A percentile compares a stretch with the other conserved stretches of the same genome.
Conservation (phyloP, 2,797 vertebrate genomes). For the Phoebastria nigripes region DNA sequence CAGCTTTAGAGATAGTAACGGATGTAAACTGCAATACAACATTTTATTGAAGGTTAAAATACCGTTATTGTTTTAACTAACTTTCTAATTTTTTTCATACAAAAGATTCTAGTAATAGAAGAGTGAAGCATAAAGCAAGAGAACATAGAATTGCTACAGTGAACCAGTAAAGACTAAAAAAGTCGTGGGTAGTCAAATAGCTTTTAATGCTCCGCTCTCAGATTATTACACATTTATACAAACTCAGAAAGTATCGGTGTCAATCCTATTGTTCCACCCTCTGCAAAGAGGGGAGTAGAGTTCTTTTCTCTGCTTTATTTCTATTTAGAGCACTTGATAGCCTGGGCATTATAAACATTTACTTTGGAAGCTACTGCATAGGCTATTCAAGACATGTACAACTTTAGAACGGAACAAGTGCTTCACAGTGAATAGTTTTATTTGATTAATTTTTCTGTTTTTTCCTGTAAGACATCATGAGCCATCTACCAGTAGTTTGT, state of each 20-base stretch:
- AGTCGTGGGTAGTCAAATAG: neutral
- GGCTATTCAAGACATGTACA: neutral
- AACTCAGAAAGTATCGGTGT: neutral
- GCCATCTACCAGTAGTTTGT: neutral
- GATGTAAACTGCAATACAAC: neutral
- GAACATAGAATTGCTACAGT: neutral
- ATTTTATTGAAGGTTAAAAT: neutral
- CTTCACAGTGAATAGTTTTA: neutral
- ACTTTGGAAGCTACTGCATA: neutral
- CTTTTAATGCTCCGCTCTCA: neutral
- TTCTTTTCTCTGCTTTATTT: neutral
- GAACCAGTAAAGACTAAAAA: neutral
- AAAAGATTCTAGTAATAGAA: neutral
- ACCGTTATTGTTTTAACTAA: neutral
- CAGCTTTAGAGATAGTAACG: neutral
- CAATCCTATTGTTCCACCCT: neutral
- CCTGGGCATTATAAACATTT: neutral
- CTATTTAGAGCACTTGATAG: neutral
- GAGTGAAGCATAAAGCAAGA: neutral
- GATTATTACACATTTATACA: neutral
- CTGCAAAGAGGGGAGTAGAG: neutral
- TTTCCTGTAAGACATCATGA: neutral
- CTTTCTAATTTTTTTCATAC: neutral
- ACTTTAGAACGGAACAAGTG: neutral
- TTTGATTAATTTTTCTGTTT: neutral